A percentile compares a stretch with the other conserved stretches of the same genome.
phyloP scores from a whole-genome alignment of 2,888 invertebrate genomes.

The Sericinus montela region DNA sequence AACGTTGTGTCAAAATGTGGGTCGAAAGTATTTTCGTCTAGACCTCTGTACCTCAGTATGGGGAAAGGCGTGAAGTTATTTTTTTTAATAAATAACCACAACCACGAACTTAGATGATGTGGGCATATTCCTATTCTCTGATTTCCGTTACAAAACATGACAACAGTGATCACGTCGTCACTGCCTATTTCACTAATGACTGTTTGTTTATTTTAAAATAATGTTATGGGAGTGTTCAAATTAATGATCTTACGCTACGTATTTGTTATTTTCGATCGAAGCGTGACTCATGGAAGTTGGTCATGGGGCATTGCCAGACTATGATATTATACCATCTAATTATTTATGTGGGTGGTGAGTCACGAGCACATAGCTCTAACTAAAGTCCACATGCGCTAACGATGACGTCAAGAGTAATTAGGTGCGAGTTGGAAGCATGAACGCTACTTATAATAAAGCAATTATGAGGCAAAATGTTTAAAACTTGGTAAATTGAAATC shows the following conservation, averaged over 20 bases:
- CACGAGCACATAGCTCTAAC: constrained; percentile 12
- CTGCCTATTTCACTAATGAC: constrained; percentile 11
- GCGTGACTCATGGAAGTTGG: constrained; percentile 8
- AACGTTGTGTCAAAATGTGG: too few species aligned
- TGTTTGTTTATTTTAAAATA: neutral
- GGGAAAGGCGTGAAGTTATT: too few species aligned
- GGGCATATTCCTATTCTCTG: constrained; percentile 34
- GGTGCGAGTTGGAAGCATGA: too few species aligned
- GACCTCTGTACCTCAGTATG: too few species aligned
- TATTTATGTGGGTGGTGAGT: constrained; percentile 5
- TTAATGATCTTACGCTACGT: constrained; percentile 1
- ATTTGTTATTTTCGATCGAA: constrained; percentile 13
- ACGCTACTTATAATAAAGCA: too few species aligned
- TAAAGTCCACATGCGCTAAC: constrained; percentile 3
- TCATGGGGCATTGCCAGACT: constrained; percentile 14
- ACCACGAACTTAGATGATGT: too few species aligned
- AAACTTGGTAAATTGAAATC: too few species aligned
- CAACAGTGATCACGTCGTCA: constrained; percentile 33
- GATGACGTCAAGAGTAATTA: neutral
- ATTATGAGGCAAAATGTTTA: too few species aligned
- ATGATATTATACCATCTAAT: constrained; percentile 13
- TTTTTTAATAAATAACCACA: too few species aligned
- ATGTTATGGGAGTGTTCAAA: neutral
- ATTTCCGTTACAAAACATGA: constrained; percentile 24
- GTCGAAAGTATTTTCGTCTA: too few species aligned